phyloP scores from a whole-genome alignment of 2,113 vertebrate species.

The Miniopterus natalensis region DNA sequence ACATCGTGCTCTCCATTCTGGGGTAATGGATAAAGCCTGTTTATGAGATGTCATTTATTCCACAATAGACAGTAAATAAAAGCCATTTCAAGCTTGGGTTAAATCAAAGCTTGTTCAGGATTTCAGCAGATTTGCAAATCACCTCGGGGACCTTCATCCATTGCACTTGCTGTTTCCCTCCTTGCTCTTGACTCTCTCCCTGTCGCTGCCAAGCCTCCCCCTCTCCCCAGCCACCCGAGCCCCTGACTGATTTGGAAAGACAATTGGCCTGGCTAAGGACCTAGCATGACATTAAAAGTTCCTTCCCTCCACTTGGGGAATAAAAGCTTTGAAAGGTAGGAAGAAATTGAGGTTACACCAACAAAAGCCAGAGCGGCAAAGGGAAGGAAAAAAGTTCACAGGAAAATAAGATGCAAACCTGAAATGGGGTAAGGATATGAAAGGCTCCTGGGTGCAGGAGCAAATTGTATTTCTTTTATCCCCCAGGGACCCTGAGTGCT shows the following conservation, averaged over 20 bases:
- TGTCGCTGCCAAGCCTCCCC: conserved; percentile 83
- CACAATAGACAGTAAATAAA: conserved; percentile 98
- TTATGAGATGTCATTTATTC: conserved; percentile 95
- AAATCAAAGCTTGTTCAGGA: conserved; percentile 97
- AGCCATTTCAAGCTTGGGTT: conserved; percentile 96
- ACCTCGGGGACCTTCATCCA: conserved; percentile 92
- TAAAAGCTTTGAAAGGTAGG: conserved; percentile 64
- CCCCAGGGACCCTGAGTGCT: neutral
- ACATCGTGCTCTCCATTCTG: conserved; percentile 90
- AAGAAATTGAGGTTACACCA: conserved; percentile 61
- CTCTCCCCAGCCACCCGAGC: conserved; percentile 65
- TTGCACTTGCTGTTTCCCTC: conserved; percentile 88
- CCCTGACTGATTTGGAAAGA: conserved; percentile 85
- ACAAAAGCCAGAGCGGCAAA: conserved; percentile 67
- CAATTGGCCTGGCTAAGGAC: conserved; percentile 79
- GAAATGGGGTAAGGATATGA: neutral
- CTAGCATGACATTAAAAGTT: conserved; percentile 75
- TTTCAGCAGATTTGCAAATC: conserved; percentile 97
- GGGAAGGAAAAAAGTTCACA: conserved; percentile 37
- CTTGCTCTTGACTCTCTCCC: conserved; percentile 84
- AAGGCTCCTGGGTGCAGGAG: rapidly evolving
- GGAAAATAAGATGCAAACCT: conserved; percentile 52
- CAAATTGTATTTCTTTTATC: neutral
- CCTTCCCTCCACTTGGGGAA: conserved; percentile 47
- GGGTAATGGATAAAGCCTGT: conserved; percentile 94